These are phyloP conservation scores for Pseudolaguvia tuberculata DNA, from an alignment of 2,113 vertebrate species.

Conservation along the genomic window DNA sequence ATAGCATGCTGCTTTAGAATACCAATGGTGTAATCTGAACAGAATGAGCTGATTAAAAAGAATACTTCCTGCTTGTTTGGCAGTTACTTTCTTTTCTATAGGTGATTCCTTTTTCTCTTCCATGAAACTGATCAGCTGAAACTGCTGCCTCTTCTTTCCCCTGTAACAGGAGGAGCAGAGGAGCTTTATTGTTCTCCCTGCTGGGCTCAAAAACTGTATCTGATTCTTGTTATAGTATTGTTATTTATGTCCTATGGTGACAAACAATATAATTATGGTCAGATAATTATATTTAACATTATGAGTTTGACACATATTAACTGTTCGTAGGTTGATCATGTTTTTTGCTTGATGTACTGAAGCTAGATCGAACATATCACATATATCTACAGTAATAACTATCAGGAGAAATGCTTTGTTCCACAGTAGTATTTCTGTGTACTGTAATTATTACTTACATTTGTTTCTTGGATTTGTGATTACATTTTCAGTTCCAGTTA, in stretches of 20 bases:
- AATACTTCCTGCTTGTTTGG: neutral
- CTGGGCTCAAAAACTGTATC: constrained; percentile 9
- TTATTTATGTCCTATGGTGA: neutral
- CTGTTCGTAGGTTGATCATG: neutral
- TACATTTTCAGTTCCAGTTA: too few species aligned
- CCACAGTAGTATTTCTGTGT: too few species aligned
- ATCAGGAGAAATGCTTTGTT: too few species aligned
- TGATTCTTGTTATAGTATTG: neutral
- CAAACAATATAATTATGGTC: neutral
- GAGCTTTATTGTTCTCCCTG: neutral
- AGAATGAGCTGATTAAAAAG: neutral
- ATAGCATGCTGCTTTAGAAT: neutral
- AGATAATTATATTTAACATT: neutral
- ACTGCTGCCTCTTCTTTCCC: neutral
- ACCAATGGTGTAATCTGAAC: neutral
- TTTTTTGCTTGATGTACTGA: neutral
- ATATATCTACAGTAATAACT: too few species aligned
- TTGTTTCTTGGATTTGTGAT: too few species aligned
- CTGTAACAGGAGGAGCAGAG: neutral
- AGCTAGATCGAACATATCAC: neutral
- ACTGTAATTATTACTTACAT: too few species aligned
- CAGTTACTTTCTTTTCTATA: neutral
- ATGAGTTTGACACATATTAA: neutral
- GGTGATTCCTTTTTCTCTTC: neutral
- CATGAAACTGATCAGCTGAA: neutral